Evolutionary conservation across 2,888 invertebrate genomes (phyloP), one percentile per base, ranked within the genome.

Genomic region (Coremacera marginata): DNA sequence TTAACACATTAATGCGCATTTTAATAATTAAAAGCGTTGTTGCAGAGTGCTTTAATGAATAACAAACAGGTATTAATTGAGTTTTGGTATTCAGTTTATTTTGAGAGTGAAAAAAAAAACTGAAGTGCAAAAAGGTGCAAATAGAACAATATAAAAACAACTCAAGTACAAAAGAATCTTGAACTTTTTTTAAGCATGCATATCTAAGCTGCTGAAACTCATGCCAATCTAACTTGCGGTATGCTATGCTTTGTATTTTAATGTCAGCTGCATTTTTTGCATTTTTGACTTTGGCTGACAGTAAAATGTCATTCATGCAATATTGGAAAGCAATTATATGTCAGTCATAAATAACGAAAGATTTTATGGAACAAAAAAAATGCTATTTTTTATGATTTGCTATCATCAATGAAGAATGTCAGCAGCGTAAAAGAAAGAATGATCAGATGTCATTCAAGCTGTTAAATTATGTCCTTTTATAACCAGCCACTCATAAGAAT

Each of bases 11-110:
- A 71, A 57, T 34, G 57, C 22, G 55, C 37, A 19, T 11, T 71
- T 71, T 71, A 71, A 71, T 71, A 57, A 34, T 71, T 57, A 60
- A 71, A 34, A 51, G 44, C 22, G 14, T 44, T 37, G 71, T 37
- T 57, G 34, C 8, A 71, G 44, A 14, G 55, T 51, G 31, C 25
- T 7, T 44, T n/a, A 34, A 71, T 60, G 55, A 57, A 57, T 57
- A 22, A 22, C 31, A 37, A 71, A 57, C 16, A 71, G 22, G n/a
- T 19, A 34, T 55, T 55, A 44, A 31, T 63, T 11, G 16, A 31
- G 31, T 31, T 19, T 19, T 63, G n/a, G 3, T 31, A 2, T 5
- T 4, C 4, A 34, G 16, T 31, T 31, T 31, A 11, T 63, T 5
- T 37, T n/a, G n/a, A n/a, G 37, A 37, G 37, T 37, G 37, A 37